A percentile compares a stretch with the other conserved stretches of the same genome.
phyloP scores from a whole-genome alignment of 1,140 invertebrate genomes.

The Apocrypta bakeri region DNA sequence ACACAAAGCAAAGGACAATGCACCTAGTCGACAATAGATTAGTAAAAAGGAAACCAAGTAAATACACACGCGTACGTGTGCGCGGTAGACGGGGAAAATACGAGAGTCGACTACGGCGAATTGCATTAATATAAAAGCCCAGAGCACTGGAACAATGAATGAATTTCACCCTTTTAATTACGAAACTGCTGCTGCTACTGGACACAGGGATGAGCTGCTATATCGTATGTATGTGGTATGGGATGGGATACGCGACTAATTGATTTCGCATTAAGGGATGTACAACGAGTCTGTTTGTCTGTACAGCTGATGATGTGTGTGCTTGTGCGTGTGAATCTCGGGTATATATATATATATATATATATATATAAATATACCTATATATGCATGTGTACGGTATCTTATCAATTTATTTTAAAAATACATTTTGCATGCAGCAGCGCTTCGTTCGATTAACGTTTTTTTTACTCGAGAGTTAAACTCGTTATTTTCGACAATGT shows the following conservation, averaged over 20 bases:
- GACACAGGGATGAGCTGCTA: not conserved
- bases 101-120: constrained; percentile 54
- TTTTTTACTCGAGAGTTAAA: no score
- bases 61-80: constrained; percentile 55
- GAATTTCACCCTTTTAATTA: constrained; percentile 49
- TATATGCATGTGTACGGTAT: not conserved
- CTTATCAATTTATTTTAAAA: not conserved
- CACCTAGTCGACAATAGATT: constrained; percentile 61
- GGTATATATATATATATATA: no score
- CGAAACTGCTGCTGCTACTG: not conserved
- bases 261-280: constrained; percentile 44
- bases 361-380: no score
- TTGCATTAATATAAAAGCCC: constrained; percentile 62
- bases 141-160: constrained; percentile 31
- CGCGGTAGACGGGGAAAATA: constrained; percentile 52
- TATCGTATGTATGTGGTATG: not conserved
- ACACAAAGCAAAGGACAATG: constrained; percentile 54
- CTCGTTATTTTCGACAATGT: no score
- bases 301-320: not conserved
- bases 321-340: not conserved
- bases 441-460: not conserved
- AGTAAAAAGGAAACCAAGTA: constrained; percentile 64
- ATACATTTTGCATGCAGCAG: not conserved
- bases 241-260: constrained; percentile 28
- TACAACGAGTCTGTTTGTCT: constrained; percentile 56